These are phyloP conservation scores for Allacma fusca DNA, from an alignment of 2,888 invertebrate species.

Conservation along the genomic window DNA sequence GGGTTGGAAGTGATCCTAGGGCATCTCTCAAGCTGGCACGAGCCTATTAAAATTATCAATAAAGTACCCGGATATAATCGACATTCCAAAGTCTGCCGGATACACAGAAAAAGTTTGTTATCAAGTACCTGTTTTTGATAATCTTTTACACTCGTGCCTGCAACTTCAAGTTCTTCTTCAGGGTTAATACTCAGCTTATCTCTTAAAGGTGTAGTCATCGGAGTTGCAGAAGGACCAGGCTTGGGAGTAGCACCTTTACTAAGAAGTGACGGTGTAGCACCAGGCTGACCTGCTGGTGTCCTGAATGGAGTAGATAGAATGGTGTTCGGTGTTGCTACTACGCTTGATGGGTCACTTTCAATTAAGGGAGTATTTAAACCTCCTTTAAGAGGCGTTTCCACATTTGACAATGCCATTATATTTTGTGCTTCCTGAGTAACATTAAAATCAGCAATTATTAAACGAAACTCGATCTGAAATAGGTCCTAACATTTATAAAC, in stretches of 20 bases:
- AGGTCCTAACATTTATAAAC: constrained; percentile 18
- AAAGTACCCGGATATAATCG: not conserved
- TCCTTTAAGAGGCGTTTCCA: constrained; percentile 95
- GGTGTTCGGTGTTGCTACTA: constrained; percentile 88
- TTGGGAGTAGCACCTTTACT: constrained; percentile 54
- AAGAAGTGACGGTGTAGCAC: constrained; percentile 41
- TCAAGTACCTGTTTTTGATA: constrained; percentile 73
- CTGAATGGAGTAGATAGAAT: constrained; percentile 87
- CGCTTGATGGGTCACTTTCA: constrained; percentile 86
- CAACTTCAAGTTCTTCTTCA: constrained; percentile 78
- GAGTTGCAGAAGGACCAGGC: constrained; percentile 50
- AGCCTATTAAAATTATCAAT: constrained; percentile 61
- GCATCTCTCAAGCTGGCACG: constrained; percentile 77
- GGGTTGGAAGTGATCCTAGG: constrained; percentile 82
- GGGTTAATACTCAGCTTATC: constrained; percentile 96
- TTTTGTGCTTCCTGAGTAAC: constrained; percentile 96
- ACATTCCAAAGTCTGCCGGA: not conserved
- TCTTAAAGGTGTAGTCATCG: constrained; percentile 80
- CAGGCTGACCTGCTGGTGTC: constrained; percentile 61
- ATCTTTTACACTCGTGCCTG: constrained; percentile 72
- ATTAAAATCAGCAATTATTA: too few relatives aligned
- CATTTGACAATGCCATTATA: constrained; percentile 96
- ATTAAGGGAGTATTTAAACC: constrained; percentile 93
- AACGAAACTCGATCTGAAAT: constrained; percentile 43
- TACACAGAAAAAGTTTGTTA: not conserved